Evolutionary conservation across 2,888 invertebrate species (phyloP), one percentile per base, ranked within the genome.

Genomic region (Ramazzottius varieornatus): DNA sequence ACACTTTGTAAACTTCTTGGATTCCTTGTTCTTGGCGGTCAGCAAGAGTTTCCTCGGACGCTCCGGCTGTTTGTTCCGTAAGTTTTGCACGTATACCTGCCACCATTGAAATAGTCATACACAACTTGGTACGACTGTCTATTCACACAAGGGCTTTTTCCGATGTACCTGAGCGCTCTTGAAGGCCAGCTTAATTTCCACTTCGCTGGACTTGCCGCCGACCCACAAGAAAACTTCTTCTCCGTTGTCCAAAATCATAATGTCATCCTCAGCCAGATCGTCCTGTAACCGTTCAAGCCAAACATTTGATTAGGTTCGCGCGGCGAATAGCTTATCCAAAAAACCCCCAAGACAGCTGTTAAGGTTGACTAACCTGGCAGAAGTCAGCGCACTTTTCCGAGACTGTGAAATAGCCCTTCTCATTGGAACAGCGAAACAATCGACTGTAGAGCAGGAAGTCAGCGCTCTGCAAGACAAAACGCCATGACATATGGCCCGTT

Each of bases 311-410:
- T 67, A 69, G 13, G 20, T 34, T 32, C 24, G 63, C 13, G 63
- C 13, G 20, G 34, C 24, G 20, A 20, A 63, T 20, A 20, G 20
- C n/a, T 20, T 29, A 20, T 63, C 32, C 20, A 24, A n/a, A 63
- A 20, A 20, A 63, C 20, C 20, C n/a, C n/a, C n/a, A n/a, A n/a
- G n/a, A n/a, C n/a, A n/a, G n/a, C n/a, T n/a, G n/a, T n/a, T n/a
- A 63, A 40, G 13, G 64, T 16, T 66, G 65, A 68, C 69, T 70
- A 75, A 87, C 88, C 82, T 93, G 92, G 76, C 92, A 93, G 78
- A 93, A 93, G 77, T 93, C 93, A 0, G 90, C 86, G 78, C 96
- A 98, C 75, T 99, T 99, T 77, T 99, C 98, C 0, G 94, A 94
- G 46, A 98, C 93, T 0, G 89, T 88, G 77, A 98, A 99, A 78